A percentile compares a stretch with the other conserved stretches of the same genome.
phyloP scores from a whole-genome alignment of 2,113 vertebrate genomes.

The Atractosteus spatula region DNA sequence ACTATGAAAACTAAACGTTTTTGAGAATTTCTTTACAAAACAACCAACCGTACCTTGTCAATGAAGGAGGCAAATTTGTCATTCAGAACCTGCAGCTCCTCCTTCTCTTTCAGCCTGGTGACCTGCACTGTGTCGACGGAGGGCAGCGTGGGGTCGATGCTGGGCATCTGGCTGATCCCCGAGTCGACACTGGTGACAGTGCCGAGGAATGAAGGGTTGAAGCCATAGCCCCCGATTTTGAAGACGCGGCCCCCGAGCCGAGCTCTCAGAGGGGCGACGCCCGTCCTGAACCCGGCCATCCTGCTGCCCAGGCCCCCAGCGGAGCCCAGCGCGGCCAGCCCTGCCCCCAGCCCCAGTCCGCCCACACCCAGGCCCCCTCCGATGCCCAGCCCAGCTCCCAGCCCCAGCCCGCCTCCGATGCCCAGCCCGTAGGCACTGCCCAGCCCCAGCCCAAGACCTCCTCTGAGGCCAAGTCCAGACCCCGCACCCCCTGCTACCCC shows the following conservation, averaged over 20 bases:
- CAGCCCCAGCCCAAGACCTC: constrained; percentile 21
- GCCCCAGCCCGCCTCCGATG: constrained; percentile 4
- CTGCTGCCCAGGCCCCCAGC: constrained; percentile 20
- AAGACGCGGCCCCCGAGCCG: constrained; percentile 46
- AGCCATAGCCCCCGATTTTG: constrained; percentile 51
- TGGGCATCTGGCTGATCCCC: constrained; percentile 33
- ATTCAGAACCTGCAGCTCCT: constrained; percentile 48
- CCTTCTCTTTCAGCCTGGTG: constrained; percentile 47
- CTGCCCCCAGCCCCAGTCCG: constrained; percentile 22
- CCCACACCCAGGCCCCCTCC: constrained; percentile 8
- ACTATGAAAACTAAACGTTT: no score
- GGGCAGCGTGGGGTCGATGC: constrained; percentile 51
- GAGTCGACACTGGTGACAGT: constrained; percentile 24
- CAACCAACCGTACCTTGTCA: constrained; percentile 39
- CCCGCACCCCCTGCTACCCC: constrained; percentile 20
- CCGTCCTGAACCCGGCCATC: constrained; percentile 31
- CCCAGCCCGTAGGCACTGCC: constrained; percentile 20
- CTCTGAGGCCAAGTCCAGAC: constrained; percentile 20
- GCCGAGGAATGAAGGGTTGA: constrained; percentile 44
- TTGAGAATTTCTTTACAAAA: no score
- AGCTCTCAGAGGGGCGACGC: constrained; percentile 37
- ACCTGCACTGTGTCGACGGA: constrained; percentile 44
- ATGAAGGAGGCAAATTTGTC: constrained; percentile 51
- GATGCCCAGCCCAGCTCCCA: constrained; percentile 20
- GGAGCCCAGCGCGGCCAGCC: neutral